Evolutionary conservation across 2,888 invertebrate species (phyloP), one percentile per base, ranked within the genome.

Genomic region (Drosophila cognata): DNA sequence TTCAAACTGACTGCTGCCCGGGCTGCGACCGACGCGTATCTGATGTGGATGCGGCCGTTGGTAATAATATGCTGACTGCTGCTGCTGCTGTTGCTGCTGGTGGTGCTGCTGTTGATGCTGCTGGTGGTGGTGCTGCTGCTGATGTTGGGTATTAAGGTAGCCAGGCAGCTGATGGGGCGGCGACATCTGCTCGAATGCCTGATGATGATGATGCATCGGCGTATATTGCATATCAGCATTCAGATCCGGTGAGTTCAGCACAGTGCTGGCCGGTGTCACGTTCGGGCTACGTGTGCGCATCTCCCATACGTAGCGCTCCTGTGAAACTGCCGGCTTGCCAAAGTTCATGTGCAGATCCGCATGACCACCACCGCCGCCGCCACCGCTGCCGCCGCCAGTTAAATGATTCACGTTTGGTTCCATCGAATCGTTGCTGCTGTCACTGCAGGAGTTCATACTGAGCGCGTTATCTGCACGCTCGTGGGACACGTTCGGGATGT

Each of bases 221-320:
- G 90, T 88, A 71, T 93, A 92, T 61, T 90, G 88, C 16, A 91
- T 75, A 8, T 93, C 92, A 29, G 92, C 88, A 76, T 91, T 92
- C 56, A 92, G 79, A 81, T 93, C 93, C 21, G 93, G 93, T 18
- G 93, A 93, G 77, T 93, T 93, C 3, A 93, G 79, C 61, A 93
- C 93, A 11, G 93, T 93, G 74, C 93, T 93, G 36, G 92, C 92
- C 46, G 93, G 93, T n/a, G 93, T 93, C 33, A 91, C 91, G 69
- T 93, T 93, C 18, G 93, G 93, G 67, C 93, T 93, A 46, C 93
- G 91, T 35, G 91, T 88, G 50, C 92, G 89, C 92, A 93, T 93
- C 79, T 93, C 93, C 93, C 93, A 93, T 4, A 93, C 92, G 77
- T 92, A 92, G 18, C 92, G 91, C 65, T 93, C 93, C 69, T 92